These are phyloP conservation scores for Stylophora pistillata DNA, from an alignment of 64 coral and sea anemone species.

Conservation along the genomic window DNA sequence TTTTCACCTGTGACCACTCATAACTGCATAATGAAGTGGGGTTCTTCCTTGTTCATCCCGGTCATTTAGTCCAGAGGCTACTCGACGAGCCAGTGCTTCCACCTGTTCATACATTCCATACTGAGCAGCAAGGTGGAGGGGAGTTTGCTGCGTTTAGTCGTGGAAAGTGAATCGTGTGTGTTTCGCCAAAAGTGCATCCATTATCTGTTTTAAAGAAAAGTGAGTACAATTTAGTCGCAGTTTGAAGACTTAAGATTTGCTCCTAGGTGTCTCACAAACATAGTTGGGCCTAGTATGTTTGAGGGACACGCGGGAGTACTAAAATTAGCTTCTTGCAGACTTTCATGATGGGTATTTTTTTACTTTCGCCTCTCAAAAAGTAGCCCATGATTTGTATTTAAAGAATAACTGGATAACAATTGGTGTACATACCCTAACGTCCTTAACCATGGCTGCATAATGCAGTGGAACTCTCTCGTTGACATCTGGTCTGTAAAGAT, in stretches of 20 bases:
- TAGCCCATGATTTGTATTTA: too few species aligned
- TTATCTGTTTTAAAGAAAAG: slow-evolving; percentile 38
- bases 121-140: slow-evolving; percentile 78
- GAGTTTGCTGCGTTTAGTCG: slow-evolving; percentile 67
- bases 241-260: too few species aligned
- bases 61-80: slow-evolving; percentile 66
- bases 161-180: slow-evolving; percentile 58
- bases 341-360: too few species aligned
- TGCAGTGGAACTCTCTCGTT: slow-evolving; percentile 77
- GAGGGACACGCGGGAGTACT: too few species aligned
- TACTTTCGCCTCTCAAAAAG: too few species aligned
- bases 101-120: slow-evolving; percentile 52
- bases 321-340: too few species aligned
- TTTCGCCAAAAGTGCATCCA: slow-evolving; percentile 56
- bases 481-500: slow-evolving; percentile 37
- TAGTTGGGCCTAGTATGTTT: too few species aligned
- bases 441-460: slow-evolving; percentile 67
- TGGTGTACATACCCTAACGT: slow-evolving; percentile 41
- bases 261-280: too few species aligned
- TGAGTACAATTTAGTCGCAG: background rate
- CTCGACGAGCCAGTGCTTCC: slow-evolving; percentile 56
- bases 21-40: slow-evolving; percentile 81
- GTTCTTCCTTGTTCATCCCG: slow-evolving; percentile 78
- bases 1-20: slow-evolving; percentile 68
- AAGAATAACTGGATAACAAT: background rate